These are phyloP conservation scores for Porites evermanni DNA, from an alignment of 92 coral and sea anemone species.

Conservation along the genomic window DNA sequence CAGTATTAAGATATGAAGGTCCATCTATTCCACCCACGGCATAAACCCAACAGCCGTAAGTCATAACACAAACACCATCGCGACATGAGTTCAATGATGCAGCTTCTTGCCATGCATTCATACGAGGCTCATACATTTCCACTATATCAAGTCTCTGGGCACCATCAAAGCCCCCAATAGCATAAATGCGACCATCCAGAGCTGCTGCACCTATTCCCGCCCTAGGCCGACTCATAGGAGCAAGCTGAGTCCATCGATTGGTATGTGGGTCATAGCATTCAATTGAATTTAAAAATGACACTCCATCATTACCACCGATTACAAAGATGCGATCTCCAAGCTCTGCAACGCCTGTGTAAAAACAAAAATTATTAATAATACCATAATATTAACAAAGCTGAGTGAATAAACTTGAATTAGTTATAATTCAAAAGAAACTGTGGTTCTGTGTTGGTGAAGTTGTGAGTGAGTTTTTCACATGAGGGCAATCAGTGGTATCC, in stretches of 20 bases:
- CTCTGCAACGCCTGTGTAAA: constrained; percentile 88
- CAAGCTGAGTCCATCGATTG: constrained; percentile 91
- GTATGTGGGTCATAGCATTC: constrained; percentile 98
- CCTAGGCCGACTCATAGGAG: constrained; percentile 95
- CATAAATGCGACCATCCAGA: constrained; percentile 94
- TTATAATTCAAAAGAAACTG: no score
- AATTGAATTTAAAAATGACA: constrained; percentile 90
- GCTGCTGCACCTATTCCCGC: constrained; percentile 99
- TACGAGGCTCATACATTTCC: constrained; percentile 98
- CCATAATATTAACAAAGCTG: not conserved
- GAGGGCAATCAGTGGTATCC: no score
- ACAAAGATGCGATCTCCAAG: constrained; percentile 95
- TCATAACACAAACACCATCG: constrained; percentile 96
- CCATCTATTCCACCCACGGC: constrained; percentile 99
- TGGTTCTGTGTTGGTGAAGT: no score
- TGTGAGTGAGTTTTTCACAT: no score
- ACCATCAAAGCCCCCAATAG: constrained; percentile 99
- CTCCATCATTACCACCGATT: constrained; percentile 99
- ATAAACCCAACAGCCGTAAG: constrained; percentile 96
- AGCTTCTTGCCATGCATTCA: constrained; percentile 94
- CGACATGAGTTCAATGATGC: constrained; percentile 93
- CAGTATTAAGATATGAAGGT: constrained; percentile 97
- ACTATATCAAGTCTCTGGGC: constrained; percentile 91
- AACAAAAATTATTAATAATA: not conserved
- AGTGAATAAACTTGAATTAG: no score